These are phyloP conservation scores for Trissolcus brochymenae DNA, from an alignment of 2,888 invertebrate genomes.

Conservation along the genomic window DNA sequence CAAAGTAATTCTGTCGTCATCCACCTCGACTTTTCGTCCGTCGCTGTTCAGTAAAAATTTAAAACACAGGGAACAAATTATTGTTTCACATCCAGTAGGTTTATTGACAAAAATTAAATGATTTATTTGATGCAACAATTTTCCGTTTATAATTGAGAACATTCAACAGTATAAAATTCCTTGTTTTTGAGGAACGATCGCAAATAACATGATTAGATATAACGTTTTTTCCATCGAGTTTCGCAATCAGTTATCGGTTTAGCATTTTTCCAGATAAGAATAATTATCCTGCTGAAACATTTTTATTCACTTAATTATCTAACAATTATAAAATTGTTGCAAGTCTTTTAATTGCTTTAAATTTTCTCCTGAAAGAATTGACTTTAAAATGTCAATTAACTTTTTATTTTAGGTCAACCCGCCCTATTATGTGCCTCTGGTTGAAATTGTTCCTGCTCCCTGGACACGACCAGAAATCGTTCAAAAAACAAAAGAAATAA, in stretches of 20 bases:
- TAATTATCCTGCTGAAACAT: not conserved
- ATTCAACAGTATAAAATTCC: not conserved
- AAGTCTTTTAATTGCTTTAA: not conserved
- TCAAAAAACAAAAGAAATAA: slow-evolving; percentile 84
- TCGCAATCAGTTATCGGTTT: not conserved
- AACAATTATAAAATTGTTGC: not conserved
- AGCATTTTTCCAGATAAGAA: not conserved
- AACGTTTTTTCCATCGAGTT: not conserved
- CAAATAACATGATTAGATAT: not conserved
- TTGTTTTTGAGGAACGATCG: not conserved
- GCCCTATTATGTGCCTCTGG: slow-evolving; percentile 95
- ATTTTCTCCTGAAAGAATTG: not conserved
- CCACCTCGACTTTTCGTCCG: slow-evolving; percentile 94
- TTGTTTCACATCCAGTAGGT: slow-evolving; percentile 92
- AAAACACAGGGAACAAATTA: slow-evolving; percentile 83
- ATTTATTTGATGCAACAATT: not conserved
- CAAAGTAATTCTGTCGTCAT: slow-evolving; percentile 91
- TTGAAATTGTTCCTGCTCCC: slow-evolving; percentile 88
- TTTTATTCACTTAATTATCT: not conserved
- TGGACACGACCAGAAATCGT: slow-evolving; percentile 86
- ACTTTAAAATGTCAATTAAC: not conserved
- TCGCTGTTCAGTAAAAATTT: slow-evolving; percentile 90
- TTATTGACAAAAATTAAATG: not conserved
- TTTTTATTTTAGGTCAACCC: slow-evolving; percentile 85
- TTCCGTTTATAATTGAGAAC: not conserved